These are phyloP conservation scores for Podarcis raffonei DNA, from an alignment of 2,113 vertebrate genomes.

Conservation along the genomic window DNA sequence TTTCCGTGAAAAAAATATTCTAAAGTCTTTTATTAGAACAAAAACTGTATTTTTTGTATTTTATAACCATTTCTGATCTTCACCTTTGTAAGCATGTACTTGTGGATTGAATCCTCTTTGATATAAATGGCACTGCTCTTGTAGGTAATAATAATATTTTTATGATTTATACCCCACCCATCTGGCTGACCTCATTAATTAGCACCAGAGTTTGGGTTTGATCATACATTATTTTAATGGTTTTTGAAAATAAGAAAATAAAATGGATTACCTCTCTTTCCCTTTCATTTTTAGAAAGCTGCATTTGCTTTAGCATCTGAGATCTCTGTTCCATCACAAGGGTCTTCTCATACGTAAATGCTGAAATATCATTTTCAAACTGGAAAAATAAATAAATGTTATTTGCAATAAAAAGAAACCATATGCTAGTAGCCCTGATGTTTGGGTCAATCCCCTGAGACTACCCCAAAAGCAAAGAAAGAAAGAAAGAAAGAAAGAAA, in stretches of 20 bases:
- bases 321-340: constrained; percentile 97
- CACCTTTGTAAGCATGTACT: background rate
- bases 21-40: too few relatives aligned
- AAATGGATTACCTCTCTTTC: constrained; percentile 86
- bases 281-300: constrained; percentile 90
- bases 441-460: background rate
- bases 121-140: background rate
- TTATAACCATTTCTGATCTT: background rate
- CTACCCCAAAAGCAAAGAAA: background rate
- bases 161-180: too few relatives aligned
- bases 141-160: background rate
- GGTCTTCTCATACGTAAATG: constrained; percentile 96
- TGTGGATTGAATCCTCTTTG: background rate
- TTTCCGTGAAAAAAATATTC: background rate
- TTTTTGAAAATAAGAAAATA: background rate
- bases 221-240: background rate
- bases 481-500: too few relatives aligned
- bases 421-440: background rate
- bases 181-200: background rate
- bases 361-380: constrained; percentile 97
- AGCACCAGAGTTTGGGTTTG: background rate
- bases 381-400: constrained; percentile 53
- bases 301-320: constrained; percentile 98
- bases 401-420: background rate
- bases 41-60: too few relatives aligned